Evolutionary conservation across 2,888 invertebrate species (phyloP).

Genomic region (Mantis religiosa): DNA sequence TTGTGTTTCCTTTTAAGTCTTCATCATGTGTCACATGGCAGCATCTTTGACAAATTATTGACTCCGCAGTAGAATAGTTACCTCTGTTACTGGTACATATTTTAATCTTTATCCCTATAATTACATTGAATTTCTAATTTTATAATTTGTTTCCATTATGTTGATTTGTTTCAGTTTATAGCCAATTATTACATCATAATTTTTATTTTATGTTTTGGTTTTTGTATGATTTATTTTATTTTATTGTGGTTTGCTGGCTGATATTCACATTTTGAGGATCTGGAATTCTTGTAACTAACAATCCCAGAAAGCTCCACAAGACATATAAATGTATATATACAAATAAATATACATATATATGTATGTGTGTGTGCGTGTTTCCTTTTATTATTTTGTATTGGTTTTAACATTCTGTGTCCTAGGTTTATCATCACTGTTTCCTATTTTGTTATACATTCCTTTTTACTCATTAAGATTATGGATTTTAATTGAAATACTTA

Average conservation of each 20-base stretch:
- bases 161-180: constrained; percentile 5
- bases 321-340: too few species aligned
- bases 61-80: background rate
- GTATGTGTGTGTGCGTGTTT: too few species aligned
- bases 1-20: background rate
- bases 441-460: too few species aligned
- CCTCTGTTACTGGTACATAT: background rate
- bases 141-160: constrained; percentile 34
- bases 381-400: too few species aligned
- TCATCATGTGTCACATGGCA: background rate
- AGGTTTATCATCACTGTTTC: background rate
- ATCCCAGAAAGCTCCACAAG: background rate
- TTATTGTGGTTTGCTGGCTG: background rate
- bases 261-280: background rate
- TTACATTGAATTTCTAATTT: constrained; percentile 26
- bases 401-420: background rate
- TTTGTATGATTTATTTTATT: background rate
- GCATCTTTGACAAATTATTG: background rate
- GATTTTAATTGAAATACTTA: too few species aligned
- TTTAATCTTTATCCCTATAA: constrained; percentile 25
- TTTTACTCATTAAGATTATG: too few species aligned
- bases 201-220: constrained; percentile 1
- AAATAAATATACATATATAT: too few species aligned
- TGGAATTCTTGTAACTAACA: background rate
- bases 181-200: background rate